Percentiles rank a stretch among this genome's conserved stretches.
Evolutionary conservation across 2,113 vertebrate species (phyloP).

Genomic region (Microtus pennsylvanicus): DNA sequence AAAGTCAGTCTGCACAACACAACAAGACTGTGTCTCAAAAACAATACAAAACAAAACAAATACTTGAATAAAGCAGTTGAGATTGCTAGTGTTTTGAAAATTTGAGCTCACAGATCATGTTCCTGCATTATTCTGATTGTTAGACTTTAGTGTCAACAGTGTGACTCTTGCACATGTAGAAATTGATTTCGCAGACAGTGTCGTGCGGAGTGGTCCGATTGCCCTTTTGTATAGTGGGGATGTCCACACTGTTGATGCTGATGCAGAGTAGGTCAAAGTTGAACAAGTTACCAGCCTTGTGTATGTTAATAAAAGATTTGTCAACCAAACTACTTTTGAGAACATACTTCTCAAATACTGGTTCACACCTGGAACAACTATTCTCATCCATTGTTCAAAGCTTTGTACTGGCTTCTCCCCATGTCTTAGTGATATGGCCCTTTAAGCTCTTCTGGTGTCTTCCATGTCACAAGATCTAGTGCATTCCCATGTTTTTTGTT

Average conservation of each 20-base stretch:
- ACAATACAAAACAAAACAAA: not conserved
- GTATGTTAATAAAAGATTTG: slow-evolving; percentile 31
- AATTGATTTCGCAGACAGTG: not conserved
- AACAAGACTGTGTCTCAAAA: not conserved
- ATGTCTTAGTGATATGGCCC: not conserved
- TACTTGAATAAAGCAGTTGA: slow-evolving; percentile 26
- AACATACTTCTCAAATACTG: slow-evolving; percentile 14
- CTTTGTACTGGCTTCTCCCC: not conserved
- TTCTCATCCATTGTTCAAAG: slow-evolving; percentile 31
- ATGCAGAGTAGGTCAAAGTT: not conserved
- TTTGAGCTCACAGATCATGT: not conserved
- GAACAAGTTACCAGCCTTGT: not conserved
- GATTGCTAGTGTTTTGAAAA: slow-evolving; percentile 27
- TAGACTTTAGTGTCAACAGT: slow-evolving; percentile 1
- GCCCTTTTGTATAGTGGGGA: not conserved
- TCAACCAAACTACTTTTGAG: not conserved
- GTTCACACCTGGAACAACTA: slow-evolving; percentile 20
- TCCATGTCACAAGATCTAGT: not conserved
- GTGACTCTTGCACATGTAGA: not conserved
- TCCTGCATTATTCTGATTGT: slow-evolving; percentile 25
- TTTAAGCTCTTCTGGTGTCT: not conserved
- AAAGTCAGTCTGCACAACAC: not conserved
- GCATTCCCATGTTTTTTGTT: not conserved
- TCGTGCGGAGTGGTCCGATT: not conserved
- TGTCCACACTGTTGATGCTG: not conserved